Base-by-base conservation (phyloP, 2,888 invertebrate species). In the Cosmia pyralina region DNA sequence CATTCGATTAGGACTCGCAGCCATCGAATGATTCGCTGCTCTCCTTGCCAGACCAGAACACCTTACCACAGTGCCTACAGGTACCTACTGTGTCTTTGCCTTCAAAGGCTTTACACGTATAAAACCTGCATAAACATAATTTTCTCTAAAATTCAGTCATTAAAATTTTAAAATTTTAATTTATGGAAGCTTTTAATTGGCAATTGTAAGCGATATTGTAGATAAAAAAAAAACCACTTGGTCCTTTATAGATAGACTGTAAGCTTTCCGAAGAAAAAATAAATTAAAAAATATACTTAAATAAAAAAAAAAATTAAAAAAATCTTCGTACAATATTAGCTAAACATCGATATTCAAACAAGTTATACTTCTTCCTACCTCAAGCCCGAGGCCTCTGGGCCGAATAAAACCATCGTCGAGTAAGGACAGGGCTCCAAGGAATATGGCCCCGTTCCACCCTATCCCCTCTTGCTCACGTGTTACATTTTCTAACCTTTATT, bases 401-500 rank as follows among this genome's bases (percentile, higher is more conserved):
- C 53, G 22, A 60, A 64, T 77, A 81, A 75, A 84, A 74, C 70
- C 67, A 71, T 75, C 64, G 72, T 77, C 62, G 63, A 68, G 53
- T 38, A 53, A 65, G 62, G 69, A 67, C 71, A 64, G 41, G 55
- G 48, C 85, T 75, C 85, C 19, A 60, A 70, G 84, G 85, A 70
- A 77, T 79, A 46, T 34, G 48, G 11, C 41, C 52, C 19, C 17
- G 4, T 6, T 1, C 5, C 65, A 28, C 19, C 17, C 10, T 41
- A 55, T 55, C 48, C 63, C 46, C 28, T 58, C 62, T 69, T 65
- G 53, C 77, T 65, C 69, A 71, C 75, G 67, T 66, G 72, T 74
- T 83, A 81, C 76, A 74, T 82, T 82, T 85, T 69, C 68, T 60
- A 79, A 72, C 75, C 72, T 77, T 72, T 74, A 81, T 85, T 79